Conservation (phyloP, 2,797 vertebrate species). For the Macrochelys suwanniensis region DNA sequence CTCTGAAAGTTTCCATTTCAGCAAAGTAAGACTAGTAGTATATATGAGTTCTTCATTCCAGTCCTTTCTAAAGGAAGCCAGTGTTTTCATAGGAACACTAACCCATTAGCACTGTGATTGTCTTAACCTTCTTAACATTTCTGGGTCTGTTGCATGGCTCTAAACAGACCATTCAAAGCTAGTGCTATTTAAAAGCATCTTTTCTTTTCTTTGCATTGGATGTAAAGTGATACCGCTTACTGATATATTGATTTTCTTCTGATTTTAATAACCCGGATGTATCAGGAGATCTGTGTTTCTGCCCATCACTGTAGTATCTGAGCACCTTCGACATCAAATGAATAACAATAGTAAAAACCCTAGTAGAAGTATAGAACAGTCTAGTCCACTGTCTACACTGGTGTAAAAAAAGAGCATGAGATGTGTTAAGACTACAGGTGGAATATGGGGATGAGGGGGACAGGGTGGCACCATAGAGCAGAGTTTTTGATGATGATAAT, state of each 20-base stretch:
- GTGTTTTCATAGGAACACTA: not conserved
- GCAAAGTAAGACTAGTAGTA: too few relatives aligned
- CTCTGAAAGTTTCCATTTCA: too few relatives aligned
- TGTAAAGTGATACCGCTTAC: not conserved
- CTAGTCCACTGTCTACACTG: not conserved
- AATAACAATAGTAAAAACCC: not conserved
- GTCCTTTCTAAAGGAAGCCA: not conserved
- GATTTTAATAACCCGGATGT: not conserved
- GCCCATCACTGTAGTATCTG: fast-evolving
- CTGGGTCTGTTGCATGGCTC: not conserved
- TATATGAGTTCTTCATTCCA: not conserved
- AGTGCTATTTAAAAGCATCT: not conserved
- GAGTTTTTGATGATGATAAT: too few relatives aligned
- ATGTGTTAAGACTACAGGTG: too few relatives aligned
- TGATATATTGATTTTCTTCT: not conserved
- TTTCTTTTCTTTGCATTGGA: not conserved
- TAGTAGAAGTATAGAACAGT: fast-evolving
- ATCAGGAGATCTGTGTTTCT: not conserved
- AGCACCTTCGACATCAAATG: not conserved
- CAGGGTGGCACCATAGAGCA: too few relatives aligned
- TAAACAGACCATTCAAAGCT: not conserved
- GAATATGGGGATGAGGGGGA: too few relatives aligned
- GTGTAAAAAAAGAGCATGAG: too few relatives aligned
- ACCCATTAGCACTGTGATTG: not conserved
- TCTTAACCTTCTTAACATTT: not conserved